Evolutionary conservation across 2,113 vertebrate genomes (phyloP).

Genomic region (Eulemur macaco): DNA sequence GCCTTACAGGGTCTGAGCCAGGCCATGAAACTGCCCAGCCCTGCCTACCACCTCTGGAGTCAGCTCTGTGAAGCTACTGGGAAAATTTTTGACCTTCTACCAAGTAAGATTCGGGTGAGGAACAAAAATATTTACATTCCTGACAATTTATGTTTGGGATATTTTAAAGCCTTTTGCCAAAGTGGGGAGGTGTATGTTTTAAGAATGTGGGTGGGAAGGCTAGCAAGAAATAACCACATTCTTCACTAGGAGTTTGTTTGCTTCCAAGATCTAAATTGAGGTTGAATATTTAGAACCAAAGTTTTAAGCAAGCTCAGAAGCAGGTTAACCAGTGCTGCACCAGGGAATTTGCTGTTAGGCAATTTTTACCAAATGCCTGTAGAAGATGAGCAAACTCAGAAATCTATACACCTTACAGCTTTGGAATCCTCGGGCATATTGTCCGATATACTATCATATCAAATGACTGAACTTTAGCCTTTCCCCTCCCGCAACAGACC

Average conservation of each 20-base stretch:
- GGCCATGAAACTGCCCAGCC: conserved; percentile 92
- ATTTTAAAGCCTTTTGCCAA: conserved; percentile 70
- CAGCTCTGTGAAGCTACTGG: conserved; percentile 87
- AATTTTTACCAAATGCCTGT: background rate
- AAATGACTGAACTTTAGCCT: background rate
- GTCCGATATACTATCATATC: background rate
- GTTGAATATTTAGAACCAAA: conserved; percentile 60
- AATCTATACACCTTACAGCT: background rate
- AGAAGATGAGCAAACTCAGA: background rate
- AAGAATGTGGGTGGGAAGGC: conserved; percentile 64
- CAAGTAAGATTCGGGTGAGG: conserved; percentile 90
- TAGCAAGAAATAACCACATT: conserved; percentile 65
- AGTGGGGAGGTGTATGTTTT: conserved; percentile 52
- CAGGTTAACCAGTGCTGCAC: background rate
- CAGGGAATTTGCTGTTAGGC: background rate
- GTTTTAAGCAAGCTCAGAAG: conserved; percentile 24
- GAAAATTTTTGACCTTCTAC: conserved; percentile 91
- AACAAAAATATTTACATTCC: conserved; percentile 78
- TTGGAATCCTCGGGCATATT: background rate
- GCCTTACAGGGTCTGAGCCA: conserved; percentile 89
- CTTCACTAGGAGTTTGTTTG: conserved; percentile 50
- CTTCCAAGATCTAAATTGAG: conserved; percentile 69
- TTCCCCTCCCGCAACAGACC: background rate
- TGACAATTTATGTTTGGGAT: conserved; percentile 67
- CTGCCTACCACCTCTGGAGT: conserved; percentile 89